Percentiles rank a stretch among this genome's conserved stretches.
These are phyloP conservation scores for Zaprionus kolodkinae DNA, from an alignment of 1,140 invertebrate species.

Conservation along the genomic window DNA sequence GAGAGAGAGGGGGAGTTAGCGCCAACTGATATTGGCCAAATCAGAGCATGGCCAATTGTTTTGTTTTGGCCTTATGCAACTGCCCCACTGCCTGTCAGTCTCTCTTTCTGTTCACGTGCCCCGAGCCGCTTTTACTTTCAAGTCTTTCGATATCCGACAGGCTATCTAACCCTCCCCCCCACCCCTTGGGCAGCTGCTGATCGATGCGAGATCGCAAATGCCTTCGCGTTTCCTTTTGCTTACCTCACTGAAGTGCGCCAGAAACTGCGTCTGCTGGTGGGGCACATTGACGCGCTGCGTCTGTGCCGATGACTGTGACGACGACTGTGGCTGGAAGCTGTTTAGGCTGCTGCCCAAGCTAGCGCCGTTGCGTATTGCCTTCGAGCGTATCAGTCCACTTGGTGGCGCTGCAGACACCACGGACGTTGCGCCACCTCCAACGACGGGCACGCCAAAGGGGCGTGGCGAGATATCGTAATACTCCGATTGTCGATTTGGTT, in stretches of 20 bases:
- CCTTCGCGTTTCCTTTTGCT: slow-evolving; percentile 31
- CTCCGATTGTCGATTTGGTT: slow-evolving; percentile 77
- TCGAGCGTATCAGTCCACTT: slow-evolving; percentile 70
- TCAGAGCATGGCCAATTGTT: slow-evolving; percentile 80
- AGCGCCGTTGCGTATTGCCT: slow-evolving; percentile 66
- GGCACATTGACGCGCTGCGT: slow-evolving; percentile 70
- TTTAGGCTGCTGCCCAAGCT: slow-evolving; percentile 61
- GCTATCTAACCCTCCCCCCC: neutral
- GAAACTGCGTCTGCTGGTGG: slow-evolving; percentile 80
- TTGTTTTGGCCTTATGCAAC: slow-evolving; percentile 72
- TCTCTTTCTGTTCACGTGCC: slow-evolving; percentile 2
- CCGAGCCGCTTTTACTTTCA: neutral
- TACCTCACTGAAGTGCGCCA: slow-evolving; percentile 74
- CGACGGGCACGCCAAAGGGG: slow-evolving; percentile 71
- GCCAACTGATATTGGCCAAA: slow-evolving; percentile 70
- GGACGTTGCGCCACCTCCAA: slow-evolving; percentile 29
- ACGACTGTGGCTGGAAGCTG: slow-evolving; percentile 58
- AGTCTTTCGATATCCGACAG: slow-evolving; percentile 33
- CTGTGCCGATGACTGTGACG: slow-evolving; percentile 36
- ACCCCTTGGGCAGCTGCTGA: slow-evolving; percentile 8
- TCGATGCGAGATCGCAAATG: slow-evolving; percentile 25
- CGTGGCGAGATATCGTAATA: slow-evolving; percentile 84
- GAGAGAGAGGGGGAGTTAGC: slow-evolving; percentile 15
- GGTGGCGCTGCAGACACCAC: slow-evolving; percentile 41
- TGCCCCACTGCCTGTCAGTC: slow-evolving; percentile 36